phyloP scores from a whole-genome alignment of 2,888 invertebrate genomes.

The Malthinus seriepunctatus region DNA sequence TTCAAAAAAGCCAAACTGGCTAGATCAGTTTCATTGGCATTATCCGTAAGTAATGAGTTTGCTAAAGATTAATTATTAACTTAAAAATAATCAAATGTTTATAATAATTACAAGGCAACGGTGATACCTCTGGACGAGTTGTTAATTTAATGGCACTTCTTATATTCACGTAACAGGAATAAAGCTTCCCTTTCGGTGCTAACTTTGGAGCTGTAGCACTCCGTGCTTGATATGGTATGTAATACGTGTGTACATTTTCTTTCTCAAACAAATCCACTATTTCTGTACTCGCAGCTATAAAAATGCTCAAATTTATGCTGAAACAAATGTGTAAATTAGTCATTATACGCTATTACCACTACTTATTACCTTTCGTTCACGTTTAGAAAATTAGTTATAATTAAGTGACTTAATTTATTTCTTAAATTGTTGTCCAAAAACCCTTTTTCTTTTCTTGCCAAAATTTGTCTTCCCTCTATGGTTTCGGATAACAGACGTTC shows the following conservation, averaged over 20 bases:
- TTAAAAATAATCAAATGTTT: background rate
- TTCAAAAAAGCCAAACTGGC: background rate
- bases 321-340: background rate
- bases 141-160: background rate
- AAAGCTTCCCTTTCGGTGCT: background rate
- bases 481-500: background rate
- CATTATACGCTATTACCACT: background rate
- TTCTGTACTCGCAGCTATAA: background rate
- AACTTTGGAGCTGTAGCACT: background rate
- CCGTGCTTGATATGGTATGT: background rate
- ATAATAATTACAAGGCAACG: background rate
- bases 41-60: background rate
- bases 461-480: background rate
- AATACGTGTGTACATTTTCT: background rate
- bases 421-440: background rate
- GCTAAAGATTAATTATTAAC: background rate
- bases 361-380: background rate
- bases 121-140: background rate
- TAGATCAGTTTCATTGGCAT: background rate
- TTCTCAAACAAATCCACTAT: background rate
- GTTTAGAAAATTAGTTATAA: background rate
- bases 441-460: background rate
- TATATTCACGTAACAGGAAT: background rate
- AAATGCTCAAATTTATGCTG: background rate
- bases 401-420: background rate